Base-by-base conservation (phyloP, 2,113 vertebrate genomes). In the Lynx canadensis region DNA sequence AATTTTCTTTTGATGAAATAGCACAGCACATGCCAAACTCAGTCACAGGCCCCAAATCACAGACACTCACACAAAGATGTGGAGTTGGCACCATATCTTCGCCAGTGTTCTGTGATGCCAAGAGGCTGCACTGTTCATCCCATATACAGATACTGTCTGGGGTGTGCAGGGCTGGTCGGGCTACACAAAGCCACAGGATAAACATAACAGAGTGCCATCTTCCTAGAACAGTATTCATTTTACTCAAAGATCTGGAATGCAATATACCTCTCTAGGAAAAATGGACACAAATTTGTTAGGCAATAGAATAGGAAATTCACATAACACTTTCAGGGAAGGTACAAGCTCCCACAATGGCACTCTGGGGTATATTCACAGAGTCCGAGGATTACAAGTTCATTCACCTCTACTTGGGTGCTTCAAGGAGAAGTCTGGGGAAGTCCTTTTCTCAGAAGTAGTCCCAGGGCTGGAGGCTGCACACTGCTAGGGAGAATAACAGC, bases 171-270 rank as follows among this genome's bases (percentile, higher is more conserved):
- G 13, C 66, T 78, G 14, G 18, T 31, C 6, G 0, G 63, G n/a
- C 41, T 63, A 48, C 31, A 5, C n/a, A 66, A 12, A 94, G n/a
- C 41, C 48, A 9, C 45, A 66, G 16, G 31, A n/a, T 45, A 81
- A 85, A 25, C 7, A 38, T 25, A n/a, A 52, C 29, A 36, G 57
- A 41, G 23, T 14, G 4, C 52, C 50, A 16, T 86, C 79, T 63
- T 86, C 18, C 91, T 79, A n/a, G 13, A 82, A 11, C 27, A 79
- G 52, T 76, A 41, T 90, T 71, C 50, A 8, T 73, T 96, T 93
- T 71, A 82, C 38, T 68, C 73, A 74, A 80, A 73, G 69, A 92
- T 73, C 52, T 95, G 12, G 52, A 85, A 95, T 85, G 93, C 27
- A 15, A 69, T 23, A 15, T 1, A 41, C 14, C 19, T 41, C 33